These are phyloP conservation scores for Equus quagga DNA, from an alignment of 2,113 vertebrate genomes.

Conservation along the genomic window DNA sequence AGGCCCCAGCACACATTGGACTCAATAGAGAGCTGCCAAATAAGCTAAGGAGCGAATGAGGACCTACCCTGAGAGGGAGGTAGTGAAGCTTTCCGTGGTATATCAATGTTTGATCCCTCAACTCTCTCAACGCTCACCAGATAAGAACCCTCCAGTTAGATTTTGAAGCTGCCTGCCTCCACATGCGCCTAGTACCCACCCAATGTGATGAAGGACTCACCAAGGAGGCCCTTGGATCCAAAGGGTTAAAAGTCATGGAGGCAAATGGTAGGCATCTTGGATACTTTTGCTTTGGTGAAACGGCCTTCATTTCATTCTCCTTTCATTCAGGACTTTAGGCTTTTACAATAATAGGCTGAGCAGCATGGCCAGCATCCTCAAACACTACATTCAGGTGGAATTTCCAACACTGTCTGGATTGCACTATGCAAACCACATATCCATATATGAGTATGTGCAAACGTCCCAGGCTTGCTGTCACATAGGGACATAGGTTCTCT, in stretches of 20 bases:
- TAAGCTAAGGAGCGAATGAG: not conserved
- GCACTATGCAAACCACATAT: not conserved
- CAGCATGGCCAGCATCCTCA: not conserved
- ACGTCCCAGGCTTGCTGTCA: not conserved
- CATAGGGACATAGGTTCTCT: not conserved
- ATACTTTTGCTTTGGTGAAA: not conserved
- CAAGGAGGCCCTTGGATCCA: not conserved
- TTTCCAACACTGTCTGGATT: not conserved
- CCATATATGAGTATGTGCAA: rapidly evolving
- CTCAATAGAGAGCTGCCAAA: not conserved
- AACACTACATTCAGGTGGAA: not conserved
- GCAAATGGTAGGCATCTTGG: not conserved
- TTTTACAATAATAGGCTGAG: not conserved
- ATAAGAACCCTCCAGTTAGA: rapidly evolving
- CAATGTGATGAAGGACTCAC: not conserved
- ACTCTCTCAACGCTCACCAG: not conserved
- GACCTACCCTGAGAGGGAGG: not conserved
- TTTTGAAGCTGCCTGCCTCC: not conserved
- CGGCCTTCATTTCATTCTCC: not conserved
- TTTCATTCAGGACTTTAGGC: not conserved
- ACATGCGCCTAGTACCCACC: no score
- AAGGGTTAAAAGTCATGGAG: not conserved
- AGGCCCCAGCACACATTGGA: not conserved
- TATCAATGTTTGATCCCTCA: not conserved
- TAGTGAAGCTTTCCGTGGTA: not conserved